Conservation (phyloP, 2,888 invertebrate genomes). For the Conus canariensis region DNA sequence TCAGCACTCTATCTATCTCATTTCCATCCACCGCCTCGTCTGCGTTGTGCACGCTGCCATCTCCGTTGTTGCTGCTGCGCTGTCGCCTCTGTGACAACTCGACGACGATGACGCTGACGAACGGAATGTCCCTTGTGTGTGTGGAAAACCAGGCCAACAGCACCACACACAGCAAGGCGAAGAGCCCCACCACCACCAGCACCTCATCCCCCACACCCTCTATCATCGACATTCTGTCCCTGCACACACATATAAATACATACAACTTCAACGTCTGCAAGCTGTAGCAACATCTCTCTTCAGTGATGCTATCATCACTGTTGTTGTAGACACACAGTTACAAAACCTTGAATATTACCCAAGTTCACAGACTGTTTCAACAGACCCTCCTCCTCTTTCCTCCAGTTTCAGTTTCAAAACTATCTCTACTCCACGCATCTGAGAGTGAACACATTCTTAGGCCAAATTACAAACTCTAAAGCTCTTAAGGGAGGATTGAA, state of each 20-base stretch:
- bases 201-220: conserved; percentile 93
- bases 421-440: too few relatives aligned
- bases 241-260: background rate
- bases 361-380: too few relatives aligned
- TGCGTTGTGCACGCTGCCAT: background rate
- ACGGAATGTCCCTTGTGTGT: conserved; percentile 85
- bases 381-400: too few relatives aligned
- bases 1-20: background rate
- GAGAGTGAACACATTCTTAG: too few relatives aligned
- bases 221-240: conserved; percentile 82
- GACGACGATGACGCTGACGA: conserved; percentile 70
- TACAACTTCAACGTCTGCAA: background rate
- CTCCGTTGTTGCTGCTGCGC: background rate
- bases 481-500: too few relatives aligned
- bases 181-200: conserved; percentile 85
- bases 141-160: conserved; percentile 89
- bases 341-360: too few relatives aligned
- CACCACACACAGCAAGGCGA: conserved; percentile 81
- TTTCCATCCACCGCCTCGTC: background rate
- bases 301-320: too few relatives aligned
- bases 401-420: too few relatives aligned
- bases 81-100: conserved; percentile 59
- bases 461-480: too few relatives aligned
- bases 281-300: too few relatives aligned
- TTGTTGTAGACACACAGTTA: too few relatives aligned